Conservation (phyloP, 2,888 invertebrate species). For the Patella caerulea region DNA sequence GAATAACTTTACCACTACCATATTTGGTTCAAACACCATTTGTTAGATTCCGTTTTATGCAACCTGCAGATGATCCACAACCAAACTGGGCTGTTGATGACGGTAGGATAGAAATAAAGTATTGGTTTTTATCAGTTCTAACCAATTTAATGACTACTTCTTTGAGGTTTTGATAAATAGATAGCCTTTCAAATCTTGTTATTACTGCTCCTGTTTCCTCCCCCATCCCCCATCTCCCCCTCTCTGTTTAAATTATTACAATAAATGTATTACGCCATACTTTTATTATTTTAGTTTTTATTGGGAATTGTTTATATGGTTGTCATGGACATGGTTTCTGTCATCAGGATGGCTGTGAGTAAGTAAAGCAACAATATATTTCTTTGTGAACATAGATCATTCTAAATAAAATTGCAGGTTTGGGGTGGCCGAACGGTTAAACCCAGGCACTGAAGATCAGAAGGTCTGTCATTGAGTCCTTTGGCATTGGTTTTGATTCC, state of each 20-base stretch:
- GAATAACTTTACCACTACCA: slow-evolving; percentile 69
- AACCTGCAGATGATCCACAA: slow-evolving; percentile 42
- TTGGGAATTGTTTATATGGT: slow-evolving; percentile 69
- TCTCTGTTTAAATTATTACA: no score
- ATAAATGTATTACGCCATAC: background rate
- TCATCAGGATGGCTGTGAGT: slow-evolving; percentile 65
- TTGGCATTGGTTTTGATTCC: no score
- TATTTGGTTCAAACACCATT: slow-evolving; percentile 65
- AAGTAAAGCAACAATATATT: slow-evolving; percentile 24
- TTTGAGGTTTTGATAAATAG: no score
- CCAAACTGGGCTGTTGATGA: slow-evolving; percentile 71
- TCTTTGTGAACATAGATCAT: no score
- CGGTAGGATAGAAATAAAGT: slow-evolving; percentile 47
- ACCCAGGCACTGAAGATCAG: no score
- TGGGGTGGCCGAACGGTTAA: no score
- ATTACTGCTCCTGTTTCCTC: no score
- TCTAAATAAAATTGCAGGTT: no score
- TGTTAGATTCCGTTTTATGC: slow-evolving; percentile 68
- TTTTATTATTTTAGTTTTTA: slow-evolving; percentile 63
- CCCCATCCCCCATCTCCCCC: no score
- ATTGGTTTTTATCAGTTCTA: slow-evolving; percentile 9
- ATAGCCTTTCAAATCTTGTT: no score
- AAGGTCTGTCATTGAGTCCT: no score
- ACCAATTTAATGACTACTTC: background rate
- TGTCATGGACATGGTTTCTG: slow-evolving; percentile 71